These are phyloP conservation scores for Spisula solida DNA, from an alignment of 2,888 invertebrate genomes.

Conservation along the genomic window DNA sequence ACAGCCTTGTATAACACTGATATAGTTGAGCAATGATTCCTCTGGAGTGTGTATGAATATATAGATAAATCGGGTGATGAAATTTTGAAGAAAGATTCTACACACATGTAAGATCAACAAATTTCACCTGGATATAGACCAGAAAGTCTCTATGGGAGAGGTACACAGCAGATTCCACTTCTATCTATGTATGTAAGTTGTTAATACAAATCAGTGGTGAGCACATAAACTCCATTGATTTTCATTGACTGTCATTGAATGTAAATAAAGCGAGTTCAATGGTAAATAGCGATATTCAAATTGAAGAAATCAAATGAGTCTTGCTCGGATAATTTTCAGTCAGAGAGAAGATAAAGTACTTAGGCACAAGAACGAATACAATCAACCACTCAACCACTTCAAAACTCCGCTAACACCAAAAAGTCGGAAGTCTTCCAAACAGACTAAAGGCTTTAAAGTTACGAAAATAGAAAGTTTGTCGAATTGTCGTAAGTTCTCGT, in stretches of 20 bases:
- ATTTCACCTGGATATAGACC: not conserved
- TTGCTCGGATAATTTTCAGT: not conserved
- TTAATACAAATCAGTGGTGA: not conserved
- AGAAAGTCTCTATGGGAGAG: not conserved
- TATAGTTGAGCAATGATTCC: not conserved
- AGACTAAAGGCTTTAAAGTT: not conserved
- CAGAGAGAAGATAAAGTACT: constrained; percentile 4
- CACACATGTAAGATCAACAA: not conserved
- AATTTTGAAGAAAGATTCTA: not conserved
- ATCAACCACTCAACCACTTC: not conserved
- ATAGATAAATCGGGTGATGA: constrained; percentile 1
- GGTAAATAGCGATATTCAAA: constrained; percentile 5
- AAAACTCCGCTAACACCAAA: not conserved
- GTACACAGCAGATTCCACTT: not conserved
- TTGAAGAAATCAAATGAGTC: constrained; percentile 4
- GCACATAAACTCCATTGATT: constrained; percentile 14
- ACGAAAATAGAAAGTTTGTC: constrained; percentile 38
- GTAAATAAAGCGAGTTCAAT: not conserved
- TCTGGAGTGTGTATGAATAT: not conserved
- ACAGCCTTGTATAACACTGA: not conserved
- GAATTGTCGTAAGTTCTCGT: not conserved
- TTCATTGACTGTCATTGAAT: constrained; percentile 5
- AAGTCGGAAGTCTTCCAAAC: constrained; percentile 38
- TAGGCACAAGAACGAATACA: not conserved
- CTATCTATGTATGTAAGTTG: not conserved